Evolutionary conservation across 2,888 invertebrate genomes (phyloP), one percentile per base, ranked within the genome.

Genomic region (Nasonia oneida): DNA sequence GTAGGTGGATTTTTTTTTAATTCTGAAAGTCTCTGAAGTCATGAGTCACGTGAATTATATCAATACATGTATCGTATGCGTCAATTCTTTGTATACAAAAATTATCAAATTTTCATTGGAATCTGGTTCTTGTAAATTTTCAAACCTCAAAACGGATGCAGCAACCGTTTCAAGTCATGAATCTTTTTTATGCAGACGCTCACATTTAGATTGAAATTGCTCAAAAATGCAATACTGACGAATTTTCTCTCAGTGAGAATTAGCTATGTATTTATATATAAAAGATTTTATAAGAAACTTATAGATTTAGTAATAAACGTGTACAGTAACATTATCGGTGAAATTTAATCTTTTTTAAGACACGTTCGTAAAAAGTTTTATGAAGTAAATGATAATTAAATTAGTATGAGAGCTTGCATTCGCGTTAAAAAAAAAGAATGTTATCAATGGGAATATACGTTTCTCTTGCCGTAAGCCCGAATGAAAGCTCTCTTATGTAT

Each of bases 321-420:
- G 70, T 83, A 83, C 57, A 83, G 83, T 83, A 83, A 71, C 12
- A 18, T 83, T 77, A 77, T 83, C n/a, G 10, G 61, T 57, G 23
- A 29, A 83, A 71, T 57, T 71, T 18, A 71, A 77, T 57, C 37
- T 53, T 71, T n/a, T 57, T 61, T 77, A 57, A 77, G 18, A 37
- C n/a, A 29, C 29, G 29, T 29, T 29, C 29, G 47, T 82, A 73
- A 82, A 67, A 50, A 14, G 50, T 67, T 50, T 23, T 29, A 71
- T 18, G 1, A 83, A 53, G 53, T 42, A 73, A 37, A 47, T 33
- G 39, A 57, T 57, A 33, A 42, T 57, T 37, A 42, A 77, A 33
- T 83, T 23, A 71, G n/a, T 18, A 18, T 8, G 47, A 4, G 23
- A 73, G 14, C 57, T 64, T 42, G 0, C 50, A 18, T 77, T 83